phyloP scores from a whole-genome alignment of 1,140 invertebrate species.

The Diuraphis noxia region DNA sequence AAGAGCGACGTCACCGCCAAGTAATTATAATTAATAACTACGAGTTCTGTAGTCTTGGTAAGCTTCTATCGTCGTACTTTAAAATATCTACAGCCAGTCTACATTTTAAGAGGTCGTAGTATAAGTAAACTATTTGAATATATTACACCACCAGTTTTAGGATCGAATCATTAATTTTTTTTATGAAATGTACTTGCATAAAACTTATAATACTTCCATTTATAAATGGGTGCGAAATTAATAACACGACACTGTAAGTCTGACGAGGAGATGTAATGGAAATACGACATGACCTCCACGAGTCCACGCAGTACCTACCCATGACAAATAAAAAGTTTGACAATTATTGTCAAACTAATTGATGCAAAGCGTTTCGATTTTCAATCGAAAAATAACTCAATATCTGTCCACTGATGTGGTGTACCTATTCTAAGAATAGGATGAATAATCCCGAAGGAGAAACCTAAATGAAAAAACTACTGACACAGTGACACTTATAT shows the following conservation, averaged over 20 bases:
- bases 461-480: background rate
- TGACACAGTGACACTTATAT: background rate
- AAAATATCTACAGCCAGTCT: background rate
- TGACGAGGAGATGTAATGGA: background rate
- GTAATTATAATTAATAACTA: background rate
- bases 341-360: background rate
- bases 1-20: background rate
- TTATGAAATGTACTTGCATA: background rate
- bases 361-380: background rate
- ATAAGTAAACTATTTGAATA: background rate
- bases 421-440: background rate
- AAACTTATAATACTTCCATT: background rate
- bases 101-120: background rate
- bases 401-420: no score
- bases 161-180: background rate
- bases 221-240: background rate
- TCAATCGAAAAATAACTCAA: no score
- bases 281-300: background rate
- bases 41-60: background rate
- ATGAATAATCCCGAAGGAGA: background rate
- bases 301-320: background rate
- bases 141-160: background rate
- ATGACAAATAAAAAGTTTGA: background rate
- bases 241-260: background rate
- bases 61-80: background rate